These are phyloP conservation scores for Latrodectus geometricus DNA, from an alignment of 1,140 invertebrate genomes.

Conservation along the genomic window DNA sequence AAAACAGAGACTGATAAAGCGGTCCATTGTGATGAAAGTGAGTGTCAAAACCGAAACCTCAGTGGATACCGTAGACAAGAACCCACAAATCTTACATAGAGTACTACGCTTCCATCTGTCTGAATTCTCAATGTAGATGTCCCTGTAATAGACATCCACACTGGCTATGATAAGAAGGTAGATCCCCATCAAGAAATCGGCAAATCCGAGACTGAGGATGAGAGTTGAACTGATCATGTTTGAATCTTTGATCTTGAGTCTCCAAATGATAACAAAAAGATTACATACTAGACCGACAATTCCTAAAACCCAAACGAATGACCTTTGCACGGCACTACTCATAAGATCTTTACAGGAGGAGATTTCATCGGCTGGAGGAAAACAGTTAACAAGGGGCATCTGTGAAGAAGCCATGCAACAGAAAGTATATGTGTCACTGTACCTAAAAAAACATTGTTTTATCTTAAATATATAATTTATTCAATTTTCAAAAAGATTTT, in stretches of 20 bases:
- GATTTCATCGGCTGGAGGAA: slow-evolving; percentile 70
- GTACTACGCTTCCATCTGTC: slow-evolving; percentile 69
- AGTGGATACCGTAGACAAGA: slow-evolving; percentile 70
- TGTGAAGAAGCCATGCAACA: slow-evolving; percentile 67
- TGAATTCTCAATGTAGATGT: slow-evolving; percentile 70
- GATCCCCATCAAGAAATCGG: slow-evolving; percentile 83
- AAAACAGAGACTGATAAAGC: slow-evolving; percentile 79
- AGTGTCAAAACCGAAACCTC: slow-evolving; percentile 81
- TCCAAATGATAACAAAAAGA: slow-evolving; percentile 69
- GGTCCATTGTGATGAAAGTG: slow-evolving; percentile 81
- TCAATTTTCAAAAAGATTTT: too few species aligned
- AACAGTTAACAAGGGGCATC: slow-evolving; percentile 65
- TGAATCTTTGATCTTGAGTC: slow-evolving; percentile 68
- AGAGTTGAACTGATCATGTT: slow-evolving; percentile 63
- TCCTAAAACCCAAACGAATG: slow-evolving; percentile 71
- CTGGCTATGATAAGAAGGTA: slow-evolving; percentile 80
- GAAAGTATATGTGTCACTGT: slow-evolving; percentile 70
- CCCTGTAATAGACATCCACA: slow-evolving; percentile 73
- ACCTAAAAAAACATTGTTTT: slow-evolving; percentile 28
- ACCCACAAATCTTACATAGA: slow-evolving; percentile 70
- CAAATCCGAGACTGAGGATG: slow-evolving; percentile 70
- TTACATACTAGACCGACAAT: slow-evolving; percentile 70
- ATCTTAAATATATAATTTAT: too few species aligned
- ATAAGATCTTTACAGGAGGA: slow-evolving; percentile 72
- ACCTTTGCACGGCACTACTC: slow-evolving; percentile 69